Evolutionary conservation across 2,113 vertebrate genomes (phyloP).

Genomic region (Falcunculus frontatus): DNA sequence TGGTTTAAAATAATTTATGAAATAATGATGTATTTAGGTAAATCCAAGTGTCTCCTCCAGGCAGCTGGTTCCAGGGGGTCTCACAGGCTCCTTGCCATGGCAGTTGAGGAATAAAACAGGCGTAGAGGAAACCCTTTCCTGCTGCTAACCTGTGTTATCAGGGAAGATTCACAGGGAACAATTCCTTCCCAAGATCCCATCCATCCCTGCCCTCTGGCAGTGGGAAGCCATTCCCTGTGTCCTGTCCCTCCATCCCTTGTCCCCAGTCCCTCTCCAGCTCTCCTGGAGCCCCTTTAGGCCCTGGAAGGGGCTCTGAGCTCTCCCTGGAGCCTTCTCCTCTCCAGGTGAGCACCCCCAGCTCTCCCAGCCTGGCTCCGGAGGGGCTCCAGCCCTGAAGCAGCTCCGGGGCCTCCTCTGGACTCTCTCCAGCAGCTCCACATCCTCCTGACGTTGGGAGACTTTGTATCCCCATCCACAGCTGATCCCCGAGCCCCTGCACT

Average conservation of each 20-base stretch:
- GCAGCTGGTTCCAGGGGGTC: background rate
- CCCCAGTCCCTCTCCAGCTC: background rate
- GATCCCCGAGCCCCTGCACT: background rate
- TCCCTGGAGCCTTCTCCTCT: background rate
- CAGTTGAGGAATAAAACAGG: fast-evolving
- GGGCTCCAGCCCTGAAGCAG: background rate
- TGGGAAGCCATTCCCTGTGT: background rate
- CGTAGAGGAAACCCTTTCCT: background rate
- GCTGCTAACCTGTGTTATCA: background rate
- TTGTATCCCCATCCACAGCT: background rate
- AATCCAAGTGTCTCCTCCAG: background rate
- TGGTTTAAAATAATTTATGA: background rate
- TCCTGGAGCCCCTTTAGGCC: background rate
- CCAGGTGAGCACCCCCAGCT: background rate
- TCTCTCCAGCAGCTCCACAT: background rate
- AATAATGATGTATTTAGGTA: background rate
- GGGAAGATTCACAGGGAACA: background rate
- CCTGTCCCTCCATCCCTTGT: background rate
- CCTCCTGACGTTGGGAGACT: background rate
- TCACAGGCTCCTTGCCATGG: fast-evolving
- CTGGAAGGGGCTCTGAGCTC: fast-evolving
- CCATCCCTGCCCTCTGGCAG: fast-evolving
- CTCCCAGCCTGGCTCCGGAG: background rate
- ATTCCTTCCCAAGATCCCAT: background rate
- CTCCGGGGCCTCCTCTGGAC: background rate